Evolutionary conservation across 2,888 invertebrate species (phyloP).

Genomic region (Suillia variegata): DNA sequence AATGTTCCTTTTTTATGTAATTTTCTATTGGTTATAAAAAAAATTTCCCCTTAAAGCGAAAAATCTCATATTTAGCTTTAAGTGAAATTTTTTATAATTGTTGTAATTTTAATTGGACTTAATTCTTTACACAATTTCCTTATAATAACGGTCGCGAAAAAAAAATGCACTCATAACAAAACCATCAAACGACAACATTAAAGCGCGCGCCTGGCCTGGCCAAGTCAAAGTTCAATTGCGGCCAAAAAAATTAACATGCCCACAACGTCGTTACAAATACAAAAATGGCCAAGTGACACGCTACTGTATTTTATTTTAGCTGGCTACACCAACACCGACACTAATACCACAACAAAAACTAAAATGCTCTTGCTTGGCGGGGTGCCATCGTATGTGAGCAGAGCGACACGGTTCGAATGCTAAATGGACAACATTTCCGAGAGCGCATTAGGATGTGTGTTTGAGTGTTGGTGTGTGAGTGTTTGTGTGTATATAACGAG

Average conservation of each 20-base stretch:
- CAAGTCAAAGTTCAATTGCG: conserved; percentile 37
- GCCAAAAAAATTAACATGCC: conserved; percentile 35
- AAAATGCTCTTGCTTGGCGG: neutral
- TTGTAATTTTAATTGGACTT: no score
- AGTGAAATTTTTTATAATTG: no score
- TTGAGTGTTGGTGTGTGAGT: neutral
- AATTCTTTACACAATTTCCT: no score
- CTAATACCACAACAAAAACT: neutral
- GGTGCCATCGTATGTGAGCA: neutral
- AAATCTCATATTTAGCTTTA: no score
- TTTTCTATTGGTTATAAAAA: no score
- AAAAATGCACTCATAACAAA: no score
- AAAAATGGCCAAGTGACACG: neutral
- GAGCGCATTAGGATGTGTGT: no score
- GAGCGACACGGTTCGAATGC: neutral
- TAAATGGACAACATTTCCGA: neutral
- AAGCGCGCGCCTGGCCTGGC: neutral
- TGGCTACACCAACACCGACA: no score
- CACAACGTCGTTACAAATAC: conserved; percentile 3
- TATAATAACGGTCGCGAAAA: no score
- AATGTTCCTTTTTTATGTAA: no score
- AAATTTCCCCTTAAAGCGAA: no score
- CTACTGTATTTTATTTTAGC: neutral
- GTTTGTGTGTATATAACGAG: neutral
- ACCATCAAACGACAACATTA: neutral